Evolutionary conservation across 2,797 vertebrate genomes (phyloP), one percentile per base, ranked within the genome.

Genomic region (Morelia viridis): DNA sequence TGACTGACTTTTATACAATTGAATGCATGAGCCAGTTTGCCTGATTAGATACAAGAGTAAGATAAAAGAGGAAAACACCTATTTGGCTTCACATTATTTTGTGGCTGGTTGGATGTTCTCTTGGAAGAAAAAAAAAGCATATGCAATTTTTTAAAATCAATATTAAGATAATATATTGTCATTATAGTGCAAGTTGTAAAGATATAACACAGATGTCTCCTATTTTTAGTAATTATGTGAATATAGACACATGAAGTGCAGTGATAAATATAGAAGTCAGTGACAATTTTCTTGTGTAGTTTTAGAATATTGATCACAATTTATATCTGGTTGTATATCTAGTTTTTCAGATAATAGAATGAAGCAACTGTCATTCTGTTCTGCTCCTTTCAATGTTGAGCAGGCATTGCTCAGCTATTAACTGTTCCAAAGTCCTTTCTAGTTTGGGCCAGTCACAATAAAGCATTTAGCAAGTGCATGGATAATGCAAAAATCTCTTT

Each of bases 101-200:
- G 83, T 62, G 68, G 60, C 85, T 94, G 90, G 41, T 50, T 93
- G 31, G 17, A 84, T 0, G 31, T 28, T 57, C 50, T 60, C 89
- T 93, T 93, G 61, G 35, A 3, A 61, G 26, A 91, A 94, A 91
- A 87, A 1, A 90, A 41, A 41, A 41, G 41, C 41, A 15, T 11
- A 80, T 15, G 22, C 86, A 92, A 76, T 87, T 85, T 94, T 94
- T 93, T 71, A 76, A 53, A 84, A 92, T 83, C 88, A 90, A 64
- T 28, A 89, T n/a, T 85, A 24, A 41, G 91, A 68, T 0, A 1
- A 4, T 19, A 28, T 15, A 53, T 56, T 68, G 9, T 68, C 68
- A 88, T 91, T 91, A 26, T 85, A 7, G 9, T 83, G 22, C 58
- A 35, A 86, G 64, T 50, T 61, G 50, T 46, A 91, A 85, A 85